These are phyloP conservation scores for Cladopsammia gracilis DNA, from an alignment of 64 coral and sea anemone species.

Conservation along the genomic window DNA sequence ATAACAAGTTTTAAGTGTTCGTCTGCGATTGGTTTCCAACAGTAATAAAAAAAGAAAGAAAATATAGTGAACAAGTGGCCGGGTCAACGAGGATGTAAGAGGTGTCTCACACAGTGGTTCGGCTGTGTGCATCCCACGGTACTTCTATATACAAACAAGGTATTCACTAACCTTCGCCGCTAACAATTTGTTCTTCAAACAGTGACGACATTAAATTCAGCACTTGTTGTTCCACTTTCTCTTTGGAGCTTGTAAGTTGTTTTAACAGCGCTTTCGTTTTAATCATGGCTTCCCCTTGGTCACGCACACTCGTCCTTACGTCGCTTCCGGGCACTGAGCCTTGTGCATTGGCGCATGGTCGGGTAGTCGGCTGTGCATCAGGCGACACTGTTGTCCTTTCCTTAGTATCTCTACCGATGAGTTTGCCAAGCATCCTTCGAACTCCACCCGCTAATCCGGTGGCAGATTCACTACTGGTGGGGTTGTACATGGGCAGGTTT, in stretches of 20 bases:
- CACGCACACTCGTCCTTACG: neutral
- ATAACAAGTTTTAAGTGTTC: too few relatives aligned
- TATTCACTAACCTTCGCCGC: slow-evolving; percentile 54
- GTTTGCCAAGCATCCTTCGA: slow-evolving; percentile 38
- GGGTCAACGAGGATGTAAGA: too few relatives aligned
- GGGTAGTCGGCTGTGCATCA: neutral
- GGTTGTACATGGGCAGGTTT: slow-evolving; percentile 30
- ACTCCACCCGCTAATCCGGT: slow-evolving; percentile 40
- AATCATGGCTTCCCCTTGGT: slow-evolving; percentile 6
- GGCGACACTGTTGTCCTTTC: slow-evolving; percentile 19
- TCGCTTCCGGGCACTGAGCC: neutral
- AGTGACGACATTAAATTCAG: slow-evolving; percentile 38
- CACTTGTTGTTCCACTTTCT: slow-evolving; percentile 69
- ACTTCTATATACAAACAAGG: too few relatives aligned
- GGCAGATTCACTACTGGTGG: neutral
- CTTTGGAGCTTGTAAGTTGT: slow-evolving; percentile 33
- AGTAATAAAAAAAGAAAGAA: too few relatives aligned
- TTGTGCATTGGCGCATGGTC: neutral
- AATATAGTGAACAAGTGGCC: too few relatives aligned
- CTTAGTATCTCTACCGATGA: slow-evolving; percentile 29
- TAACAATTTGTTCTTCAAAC: slow-evolving; percentile 67
- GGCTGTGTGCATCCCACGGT: too few relatives aligned
- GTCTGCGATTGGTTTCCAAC: too few relatives aligned
- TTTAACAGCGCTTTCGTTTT: slow-evolving; percentile 38
- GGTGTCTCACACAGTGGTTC: too few relatives aligned